Evolutionary conservation across 2,113 vertebrate genomes (phyloP).

Genomic region (Nothocercus julius): DNA sequence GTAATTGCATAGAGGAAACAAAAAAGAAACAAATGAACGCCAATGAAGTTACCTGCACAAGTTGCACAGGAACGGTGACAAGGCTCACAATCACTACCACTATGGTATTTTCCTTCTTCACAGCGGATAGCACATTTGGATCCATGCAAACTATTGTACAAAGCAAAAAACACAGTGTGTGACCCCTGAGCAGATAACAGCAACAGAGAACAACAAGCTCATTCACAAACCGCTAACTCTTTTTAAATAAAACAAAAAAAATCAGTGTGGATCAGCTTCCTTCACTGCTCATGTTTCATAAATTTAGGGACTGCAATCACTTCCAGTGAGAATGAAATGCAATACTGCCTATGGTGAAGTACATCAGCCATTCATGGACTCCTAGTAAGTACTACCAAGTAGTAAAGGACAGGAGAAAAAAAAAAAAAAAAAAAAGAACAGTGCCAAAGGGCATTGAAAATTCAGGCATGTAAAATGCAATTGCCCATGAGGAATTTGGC

Average conservation of each 20-base stretch:
- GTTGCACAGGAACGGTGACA: slow-evolving; percentile 92
- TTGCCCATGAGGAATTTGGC: neutral
- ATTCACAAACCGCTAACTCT: neutral
- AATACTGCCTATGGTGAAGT: neutral
- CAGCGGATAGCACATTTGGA: slow-evolving; percentile 89
- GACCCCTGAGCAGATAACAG: neutral
- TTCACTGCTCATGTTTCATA: neutral
- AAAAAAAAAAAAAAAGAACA: neutral
- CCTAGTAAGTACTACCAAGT: neutral
- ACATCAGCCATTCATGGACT: neutral
- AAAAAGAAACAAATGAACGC: neutral
- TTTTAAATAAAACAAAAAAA: neutral
- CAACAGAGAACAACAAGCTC: neutral
- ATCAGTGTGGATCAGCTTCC: neutral
- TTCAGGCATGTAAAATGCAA: neutral
- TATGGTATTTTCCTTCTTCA: slow-evolving; percentile 90
- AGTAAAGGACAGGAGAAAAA: neutral
- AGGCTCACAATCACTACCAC: slow-evolving; percentile 87
- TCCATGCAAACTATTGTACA: slow-evolving; percentile 85
- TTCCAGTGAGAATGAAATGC: neutral
- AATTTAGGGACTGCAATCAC: neutral
- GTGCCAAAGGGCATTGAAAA: neutral
- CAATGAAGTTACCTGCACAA: slow-evolving; percentile 85
- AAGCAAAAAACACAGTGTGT: neutral
- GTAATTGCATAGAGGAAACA: neutral